Percentiles rank a stretch among this genome's conserved stretches.
phyloP scores from a whole-genome alignment of 2,113 vertebrate genomes.

The Polypterus bichir region DNA sequence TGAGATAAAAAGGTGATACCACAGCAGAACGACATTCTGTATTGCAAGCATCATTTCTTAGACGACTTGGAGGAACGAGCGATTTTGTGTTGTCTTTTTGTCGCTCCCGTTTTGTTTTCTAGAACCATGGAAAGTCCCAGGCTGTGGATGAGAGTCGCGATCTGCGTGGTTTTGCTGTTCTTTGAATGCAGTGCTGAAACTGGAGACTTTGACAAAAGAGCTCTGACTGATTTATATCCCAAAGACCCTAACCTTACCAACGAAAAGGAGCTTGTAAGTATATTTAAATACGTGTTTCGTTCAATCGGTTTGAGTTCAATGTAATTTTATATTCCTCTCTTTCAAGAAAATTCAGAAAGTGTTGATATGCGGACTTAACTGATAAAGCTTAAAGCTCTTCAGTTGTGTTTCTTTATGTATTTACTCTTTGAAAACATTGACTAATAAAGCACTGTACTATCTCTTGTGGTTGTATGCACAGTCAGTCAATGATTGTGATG shows the following conservation, averaged over 20 bases:
- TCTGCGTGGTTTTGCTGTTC: slow-evolving; percentile 44
- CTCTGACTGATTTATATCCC: slow-evolving; percentile 55
- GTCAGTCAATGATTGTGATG: no score
- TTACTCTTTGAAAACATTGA: no score
- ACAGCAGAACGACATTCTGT: slow-evolving; percentile 14
- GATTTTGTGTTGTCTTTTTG: neutral
- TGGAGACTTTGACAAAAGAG: slow-evolving; percentile 39
- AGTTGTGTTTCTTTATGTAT: no score
- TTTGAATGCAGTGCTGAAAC: slow-evolving; percentile 26
- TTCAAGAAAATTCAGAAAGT: no score
- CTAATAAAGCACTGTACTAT: no score
- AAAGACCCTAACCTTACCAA: slow-evolving; percentile 56
- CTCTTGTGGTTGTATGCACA: no score
- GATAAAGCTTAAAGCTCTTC: no score
- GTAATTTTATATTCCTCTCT: no score
- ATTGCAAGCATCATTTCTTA: slow-evolving; percentile 18
- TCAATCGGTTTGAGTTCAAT: no score
- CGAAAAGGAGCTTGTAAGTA: slow-evolving; percentile 60
- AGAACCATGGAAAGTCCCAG: slow-evolving; percentile 51
- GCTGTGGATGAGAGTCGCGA: slow-evolving; percentile 32
- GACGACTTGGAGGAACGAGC: slow-evolving; percentile 9
- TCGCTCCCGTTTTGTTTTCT: slow-evolving; percentile 4
- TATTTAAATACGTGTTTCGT: no score
- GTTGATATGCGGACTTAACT: no score
- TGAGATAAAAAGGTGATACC: slow-evolving; percentile 42